phyloP scores from a whole-genome alignment of 2,797 vertebrate species.

The Lates japonicus region DNA sequence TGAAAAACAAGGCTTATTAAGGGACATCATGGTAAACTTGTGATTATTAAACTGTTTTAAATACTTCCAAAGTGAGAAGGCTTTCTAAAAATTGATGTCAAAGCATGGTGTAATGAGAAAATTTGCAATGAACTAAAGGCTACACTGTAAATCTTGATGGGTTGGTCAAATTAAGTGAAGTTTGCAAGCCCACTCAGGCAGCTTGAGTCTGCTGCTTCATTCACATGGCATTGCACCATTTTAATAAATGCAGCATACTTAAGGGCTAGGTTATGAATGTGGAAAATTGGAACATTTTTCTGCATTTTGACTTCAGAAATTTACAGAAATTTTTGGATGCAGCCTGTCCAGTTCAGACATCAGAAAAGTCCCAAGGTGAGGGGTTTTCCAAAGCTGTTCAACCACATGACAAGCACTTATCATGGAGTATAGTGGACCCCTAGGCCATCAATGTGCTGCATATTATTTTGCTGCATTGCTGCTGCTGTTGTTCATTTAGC shows the following conservation, averaged over 20 bases:
- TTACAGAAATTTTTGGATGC: not conserved
- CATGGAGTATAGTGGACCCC: not conserved
- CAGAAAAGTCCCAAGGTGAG: not conserved
- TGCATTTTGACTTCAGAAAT: not conserved
- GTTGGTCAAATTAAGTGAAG: not conserved
- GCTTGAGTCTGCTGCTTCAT: accelerated
- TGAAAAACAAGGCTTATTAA: conserved; percentile 61
- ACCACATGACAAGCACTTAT: not conserved
- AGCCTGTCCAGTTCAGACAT: not conserved
- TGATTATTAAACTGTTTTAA: conserved; percentile 53
- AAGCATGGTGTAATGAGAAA: conserved; percentile 5
- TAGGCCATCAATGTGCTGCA: not conserved
- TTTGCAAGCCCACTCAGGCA: not conserved
- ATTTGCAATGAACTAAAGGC: conserved; percentile 12
- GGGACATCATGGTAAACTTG: conserved; percentile 43
- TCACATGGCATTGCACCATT: not conserved
- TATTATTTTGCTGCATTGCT: conserved; percentile 4
- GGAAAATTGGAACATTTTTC: not conserved
- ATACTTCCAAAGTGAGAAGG: conserved; percentile 30
- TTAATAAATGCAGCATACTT: not conserved
- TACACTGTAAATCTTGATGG: conserved; percentile 11
- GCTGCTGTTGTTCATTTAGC: conserved; percentile 7
- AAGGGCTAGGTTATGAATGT: not conserved
- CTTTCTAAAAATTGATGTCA: conserved; percentile 12
- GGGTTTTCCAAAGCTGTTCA: not conserved